These are phyloP conservation scores for Gastracanthus pulcherrimus DNA, from an alignment of 2,888 invertebrate genomes.

Conservation along the genomic window DNA sequence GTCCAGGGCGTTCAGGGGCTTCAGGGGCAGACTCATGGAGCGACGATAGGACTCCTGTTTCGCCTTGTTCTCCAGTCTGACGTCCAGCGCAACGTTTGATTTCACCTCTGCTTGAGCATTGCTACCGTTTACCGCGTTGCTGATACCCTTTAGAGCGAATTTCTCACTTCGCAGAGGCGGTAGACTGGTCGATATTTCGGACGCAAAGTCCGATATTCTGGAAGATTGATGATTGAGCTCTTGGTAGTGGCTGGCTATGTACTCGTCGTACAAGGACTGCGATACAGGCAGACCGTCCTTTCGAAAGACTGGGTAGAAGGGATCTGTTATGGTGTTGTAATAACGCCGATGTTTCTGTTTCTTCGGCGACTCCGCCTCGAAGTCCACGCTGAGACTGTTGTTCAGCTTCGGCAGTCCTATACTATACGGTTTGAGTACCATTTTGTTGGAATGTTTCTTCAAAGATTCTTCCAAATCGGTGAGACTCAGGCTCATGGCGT, in stretches of 20 bases:
- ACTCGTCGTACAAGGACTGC: constrained; percentile 85
- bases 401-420: constrained; percentile 77
- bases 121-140: neutral
- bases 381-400: constrained; percentile 63
- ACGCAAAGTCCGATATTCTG: constrained; percentile 72
- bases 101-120: constrained; percentile 27
- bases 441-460: constrained; percentile 80
- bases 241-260: constrained; percentile 83
- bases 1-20: constrained; percentile 79
- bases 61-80: constrained; percentile 68
- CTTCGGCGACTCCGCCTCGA: constrained; percentile 67
- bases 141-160: constrained; percentile 3
- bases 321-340: constrained; percentile 88
- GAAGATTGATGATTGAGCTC: constrained; percentile 78
- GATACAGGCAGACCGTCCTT: constrained; percentile 87
- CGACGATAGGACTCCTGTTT: constrained; percentile 75
- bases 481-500: constrained; percentile 79
- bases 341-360: constrained; percentile 77
- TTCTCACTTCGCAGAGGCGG: constrained; percentile 5
- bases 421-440: constrained; percentile 80
- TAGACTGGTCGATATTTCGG: constrained; percentile 20
- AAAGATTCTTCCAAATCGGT: constrained; percentile 83
- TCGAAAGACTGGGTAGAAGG: constrained; percentile 87
- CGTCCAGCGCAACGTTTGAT: constrained; percentile 60
- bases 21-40: constrained; percentile 86